A percentile compares a stretch with the other conserved stretches of the same genome.
phyloP scores from a whole-genome alignment of 2,888 invertebrate genomes.

The Xylocampa areola region DNA sequence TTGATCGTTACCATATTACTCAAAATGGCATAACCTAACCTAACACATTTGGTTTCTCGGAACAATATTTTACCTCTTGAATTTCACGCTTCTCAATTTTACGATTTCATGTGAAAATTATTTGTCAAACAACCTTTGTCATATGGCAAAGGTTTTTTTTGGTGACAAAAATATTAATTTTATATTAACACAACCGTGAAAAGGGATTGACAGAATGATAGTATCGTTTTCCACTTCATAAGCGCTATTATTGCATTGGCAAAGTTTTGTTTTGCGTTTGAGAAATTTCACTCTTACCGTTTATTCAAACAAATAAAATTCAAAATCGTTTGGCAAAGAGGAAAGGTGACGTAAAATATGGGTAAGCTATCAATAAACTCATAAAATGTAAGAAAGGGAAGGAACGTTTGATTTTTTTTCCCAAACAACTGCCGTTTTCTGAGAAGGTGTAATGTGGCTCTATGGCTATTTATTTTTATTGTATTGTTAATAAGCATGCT shows the following conservation, averaged over 20 bases:
- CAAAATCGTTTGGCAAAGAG: slow-evolving; percentile 43
- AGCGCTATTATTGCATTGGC: slow-evolving; percentile 75
- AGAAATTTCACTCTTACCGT: slow-evolving; percentile 31
- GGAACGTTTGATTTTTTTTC: slow-evolving; percentile 69
- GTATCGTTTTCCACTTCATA: slow-evolving; percentile 88
- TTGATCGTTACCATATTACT: slow-evolving; percentile 20
- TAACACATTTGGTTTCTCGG: slow-evolving; percentile 40
- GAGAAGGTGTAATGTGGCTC: slow-evolving; percentile 89
- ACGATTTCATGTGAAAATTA: slow-evolving; percentile 72
- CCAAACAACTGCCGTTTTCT: slow-evolving; percentile 84
- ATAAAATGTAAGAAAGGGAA: slow-evolving; percentile 75
- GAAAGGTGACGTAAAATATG: slow-evolving; percentile 29
- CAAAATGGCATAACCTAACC: too few species aligned
- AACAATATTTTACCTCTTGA: slow-evolving; percentile 58
- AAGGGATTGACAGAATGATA: slow-evolving; percentile 85
- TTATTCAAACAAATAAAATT: slow-evolving; percentile 36
- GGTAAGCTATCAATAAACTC: slow-evolving; percentile 67
- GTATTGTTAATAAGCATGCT: slow-evolving; percentile 89
- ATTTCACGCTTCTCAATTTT: slow-evolving; percentile 69
- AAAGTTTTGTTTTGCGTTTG: slow-evolving; percentile 44
- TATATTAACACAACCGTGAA: slow-evolving; percentile 84
- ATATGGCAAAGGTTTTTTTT: slow-evolving; percentile 61
- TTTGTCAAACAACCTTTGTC: slow-evolving; percentile 70
- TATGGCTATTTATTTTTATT: slow-evolving; percentile 89
- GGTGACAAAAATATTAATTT: slow-evolving; percentile 82